Evolutionary conservation across 2,113 vertebrate species (phyloP).

Genomic region (Nothobranchius furzeri): DNA sequence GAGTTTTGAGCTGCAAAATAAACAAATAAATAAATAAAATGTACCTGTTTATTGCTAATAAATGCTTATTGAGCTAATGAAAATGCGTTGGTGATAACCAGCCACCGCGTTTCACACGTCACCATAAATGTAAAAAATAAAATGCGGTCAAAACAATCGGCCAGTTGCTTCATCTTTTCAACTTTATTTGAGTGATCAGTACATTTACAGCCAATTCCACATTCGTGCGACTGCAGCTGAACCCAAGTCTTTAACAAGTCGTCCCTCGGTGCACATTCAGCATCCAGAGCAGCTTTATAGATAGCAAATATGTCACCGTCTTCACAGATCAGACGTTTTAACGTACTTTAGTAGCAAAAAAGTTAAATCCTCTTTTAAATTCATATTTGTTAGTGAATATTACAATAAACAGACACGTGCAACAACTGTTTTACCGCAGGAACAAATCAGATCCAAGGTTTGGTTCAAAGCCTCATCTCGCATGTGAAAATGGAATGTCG

Average conservation of each 20-base stretch:
- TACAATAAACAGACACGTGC: not conserved
- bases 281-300: constrained; percentile 42
- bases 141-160: too few species aligned
- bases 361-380: constrained; percentile 10
- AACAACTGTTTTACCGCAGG: constrained; percentile 5
- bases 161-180: not conserved
- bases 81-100: too few species aligned
- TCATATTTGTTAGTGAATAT: constrained; percentile 21
- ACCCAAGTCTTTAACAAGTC: too few species aligned
- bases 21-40: too few species aligned
- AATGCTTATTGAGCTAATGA: too few species aligned
- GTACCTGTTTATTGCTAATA: too few species aligned
- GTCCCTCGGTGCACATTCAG: too few species aligned
- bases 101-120: too few species aligned
- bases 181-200: constrained; percentile 60
- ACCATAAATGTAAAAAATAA: too few species aligned
- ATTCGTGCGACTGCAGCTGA: not conserved
- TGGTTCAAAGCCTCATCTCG: not conserved
- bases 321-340: constrained; percentile 10
- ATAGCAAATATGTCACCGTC: constrained; percentile 18
- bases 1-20: too few species aligned
- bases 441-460: constrained; percentile 3
- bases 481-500: constrained; percentile 29
- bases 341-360: constrained; percentile 14
- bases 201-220: constrained; percentile 42